Conservation (phyloP, 2,888 invertebrate species). For the Drosophila kanekoi region DNA sequence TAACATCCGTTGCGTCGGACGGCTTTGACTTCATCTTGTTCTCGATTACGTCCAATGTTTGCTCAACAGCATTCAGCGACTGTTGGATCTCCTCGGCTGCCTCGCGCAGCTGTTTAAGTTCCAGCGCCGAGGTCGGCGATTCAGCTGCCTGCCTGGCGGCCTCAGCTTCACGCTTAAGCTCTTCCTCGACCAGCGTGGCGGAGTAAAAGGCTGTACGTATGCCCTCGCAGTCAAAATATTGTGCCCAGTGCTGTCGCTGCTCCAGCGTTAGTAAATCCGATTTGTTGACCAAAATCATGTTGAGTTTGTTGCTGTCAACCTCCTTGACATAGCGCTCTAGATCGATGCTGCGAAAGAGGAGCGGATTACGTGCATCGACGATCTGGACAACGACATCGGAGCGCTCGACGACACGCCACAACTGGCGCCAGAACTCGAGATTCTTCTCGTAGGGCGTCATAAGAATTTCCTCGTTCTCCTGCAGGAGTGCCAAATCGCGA, state of each 20-base stretch:
- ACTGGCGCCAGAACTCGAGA: conserved; percentile 98
- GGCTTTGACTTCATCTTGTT: conserved; percentile 84
- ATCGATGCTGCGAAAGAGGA: conserved; percentile 96
- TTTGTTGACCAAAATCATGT: conserved; percentile 96
- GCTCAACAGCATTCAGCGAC: conserved; percentile 87
- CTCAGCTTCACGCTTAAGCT: conserved; percentile 82
- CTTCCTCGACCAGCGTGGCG: conserved; percentile 88
- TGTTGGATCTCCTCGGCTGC: conserved; percentile 86
- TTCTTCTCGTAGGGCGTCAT: conserved; percentile 99
- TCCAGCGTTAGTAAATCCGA: conserved; percentile 94
- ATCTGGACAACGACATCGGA: conserved; percentile 97
- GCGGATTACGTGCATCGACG: conserved; percentile 97
- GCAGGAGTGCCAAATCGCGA: conserved; percentile 91
- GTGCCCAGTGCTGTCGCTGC: conserved; percentile 94
- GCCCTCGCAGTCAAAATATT: conserved; percentile 91
- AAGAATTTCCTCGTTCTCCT: conserved; percentile 92
- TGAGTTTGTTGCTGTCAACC: conserved; percentile 89
- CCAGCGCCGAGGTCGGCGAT: conserved; percentile 43
- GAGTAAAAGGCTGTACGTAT: conserved; percentile 96
- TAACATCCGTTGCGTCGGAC: neutral
- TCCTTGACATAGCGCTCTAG: conserved; percentile 94
- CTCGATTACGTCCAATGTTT: conserved; percentile 87
- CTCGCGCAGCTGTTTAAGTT: conserved; percentile 85
- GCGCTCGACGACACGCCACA: conserved; percentile 99
- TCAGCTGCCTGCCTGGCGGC: conserved; percentile 39